Conservation (phyloP, 2,888 invertebrate species). For the Pterobdella sp. region DNA sequence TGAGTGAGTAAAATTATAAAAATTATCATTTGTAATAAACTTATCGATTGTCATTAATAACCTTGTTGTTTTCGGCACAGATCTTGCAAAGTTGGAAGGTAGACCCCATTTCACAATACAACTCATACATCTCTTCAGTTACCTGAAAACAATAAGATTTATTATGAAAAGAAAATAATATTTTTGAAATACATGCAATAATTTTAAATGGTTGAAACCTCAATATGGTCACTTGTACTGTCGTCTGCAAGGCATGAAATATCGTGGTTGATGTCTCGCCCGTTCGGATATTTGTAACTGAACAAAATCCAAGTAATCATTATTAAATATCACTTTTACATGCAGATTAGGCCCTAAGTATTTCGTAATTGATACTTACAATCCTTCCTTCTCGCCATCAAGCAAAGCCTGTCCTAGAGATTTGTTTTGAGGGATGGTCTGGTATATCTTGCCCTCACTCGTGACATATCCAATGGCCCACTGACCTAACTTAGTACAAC, state of each 20-base stretch:
- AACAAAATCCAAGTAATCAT: slow-evolving; percentile 24
- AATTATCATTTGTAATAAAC: not conserved
- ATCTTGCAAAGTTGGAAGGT: slow-evolving; percentile 98
- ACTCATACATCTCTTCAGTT: slow-evolving; percentile 92
- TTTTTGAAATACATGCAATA: slow-evolving; percentile 19
- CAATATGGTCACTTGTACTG: slow-evolving; percentile 80
- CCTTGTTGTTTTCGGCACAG: slow-evolving; percentile 97
- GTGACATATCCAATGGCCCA: slow-evolving; percentile 99
- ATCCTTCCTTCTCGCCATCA: slow-evolving; percentile 93
- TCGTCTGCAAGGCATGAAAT: slow-evolving; percentile 90
- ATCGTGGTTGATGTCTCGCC: slow-evolving; percentile 87
- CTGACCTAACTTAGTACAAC: slow-evolving; percentile 94
- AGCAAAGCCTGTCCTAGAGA: slow-evolving; percentile 93
- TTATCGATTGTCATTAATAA: slow-evolving; percentile 54
- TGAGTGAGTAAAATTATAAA: not conserved
- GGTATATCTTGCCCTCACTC: slow-evolving; percentile 90
- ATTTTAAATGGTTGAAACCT: not conserved
- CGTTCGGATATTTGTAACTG: slow-evolving; percentile 95
- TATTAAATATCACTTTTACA: no score
- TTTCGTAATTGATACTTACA: no score
- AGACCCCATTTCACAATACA: slow-evolving; percentile 99
- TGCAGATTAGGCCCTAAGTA: no score
- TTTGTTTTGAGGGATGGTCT: slow-evolving; percentile 99
- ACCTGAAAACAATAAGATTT: slow-evolving; percentile 52
- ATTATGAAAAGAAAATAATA: not conserved